Base-by-base conservation (phyloP, 2,888 invertebrate genomes). In the Oscheius onirici region DNA sequence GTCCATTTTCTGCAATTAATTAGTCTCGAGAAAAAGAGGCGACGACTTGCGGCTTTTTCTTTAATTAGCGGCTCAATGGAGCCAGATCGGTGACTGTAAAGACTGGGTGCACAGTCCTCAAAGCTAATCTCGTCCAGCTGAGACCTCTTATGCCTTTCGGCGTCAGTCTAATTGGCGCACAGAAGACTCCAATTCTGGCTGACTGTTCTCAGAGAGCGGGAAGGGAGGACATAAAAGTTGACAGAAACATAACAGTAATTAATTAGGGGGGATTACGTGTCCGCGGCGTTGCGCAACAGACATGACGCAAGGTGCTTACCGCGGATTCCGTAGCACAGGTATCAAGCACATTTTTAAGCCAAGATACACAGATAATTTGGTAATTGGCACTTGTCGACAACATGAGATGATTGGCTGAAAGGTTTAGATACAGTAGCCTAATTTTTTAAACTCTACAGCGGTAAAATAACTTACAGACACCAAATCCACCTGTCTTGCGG, bases 41-140 rank as follows among this genome's bases (percentile, higher is more conserved):
- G 43, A 11, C 43, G n/a, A 17, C 26, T 55, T 24, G 26, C 55
- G 55, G 55, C 55, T 55, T 52, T 52, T 52, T 55, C 55, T 28
- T 55, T 24, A 43, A 60, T 43, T 60, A 43, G 22, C 43, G 11
- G 24, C 43, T 43, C 41, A 60, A 60, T 41, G 43, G n/a, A 43
- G 60, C 43, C 60, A 43, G 60, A 60, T 60, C 60, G 60, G 60
- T 60, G 60, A 60, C 60, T 60, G 60, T 60, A 60, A 60, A 60
- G 28, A 26, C 13, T 13, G 20, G 41, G 58, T 8, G 41, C 22
- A 49, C 49, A 49, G 49, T 49, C 34, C 34, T 34, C 34, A 34
- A 34, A 22, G 22, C 60, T 60, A 60, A 60, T 60, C 60, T 60
- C 41, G 22, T n/a, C 40, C 60, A 60, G 60, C 60, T 60, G 60